Conservation (phyloP, 2,113 vertebrate genomes). For the Sigmodon hispidus region DNA sequence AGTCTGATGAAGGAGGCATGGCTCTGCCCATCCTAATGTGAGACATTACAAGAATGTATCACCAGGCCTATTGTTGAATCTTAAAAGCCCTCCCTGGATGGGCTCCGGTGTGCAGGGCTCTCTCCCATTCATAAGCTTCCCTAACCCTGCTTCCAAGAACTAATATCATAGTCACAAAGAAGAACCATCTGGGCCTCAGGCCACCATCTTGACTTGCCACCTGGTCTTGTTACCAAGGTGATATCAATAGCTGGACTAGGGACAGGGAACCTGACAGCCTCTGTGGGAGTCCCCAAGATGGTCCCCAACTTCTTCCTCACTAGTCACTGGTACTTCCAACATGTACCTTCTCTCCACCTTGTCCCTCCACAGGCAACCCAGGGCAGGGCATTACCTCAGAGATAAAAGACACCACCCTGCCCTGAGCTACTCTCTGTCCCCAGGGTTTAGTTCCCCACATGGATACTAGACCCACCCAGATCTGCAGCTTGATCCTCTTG, state of each 20-base stretch:
- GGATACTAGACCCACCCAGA: conserved; percentile 87
- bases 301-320: not conserved
- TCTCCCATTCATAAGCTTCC: not conserved
- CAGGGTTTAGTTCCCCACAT: rapidly evolving
- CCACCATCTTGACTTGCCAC: not conserved
- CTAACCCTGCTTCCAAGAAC: not conserved
- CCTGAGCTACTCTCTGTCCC: not conserved
- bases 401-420: rapidly evolving
- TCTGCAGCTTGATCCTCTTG: conserved; percentile 95
- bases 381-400: not conserved
- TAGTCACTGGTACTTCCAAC: not conserved
- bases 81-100: not conserved
- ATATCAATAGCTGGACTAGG: not conserved
- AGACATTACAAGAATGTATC: not conserved
- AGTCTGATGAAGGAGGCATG: not conserved
- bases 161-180: not conserved
- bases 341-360: not conserved
- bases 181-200: not conserved
- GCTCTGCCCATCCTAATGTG: not conserved
- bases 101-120: not conserved
- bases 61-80: not conserved
- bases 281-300: not conserved
- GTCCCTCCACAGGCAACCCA: not conserved
- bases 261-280: not conserved
- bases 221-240: too few relatives aligned